A percentile compares a stretch with the other conserved stretches of the same genome.
phyloP scores from a whole-genome alignment of 2,113 vertebrate species.

The Typhlomys cinereus region DNA sequence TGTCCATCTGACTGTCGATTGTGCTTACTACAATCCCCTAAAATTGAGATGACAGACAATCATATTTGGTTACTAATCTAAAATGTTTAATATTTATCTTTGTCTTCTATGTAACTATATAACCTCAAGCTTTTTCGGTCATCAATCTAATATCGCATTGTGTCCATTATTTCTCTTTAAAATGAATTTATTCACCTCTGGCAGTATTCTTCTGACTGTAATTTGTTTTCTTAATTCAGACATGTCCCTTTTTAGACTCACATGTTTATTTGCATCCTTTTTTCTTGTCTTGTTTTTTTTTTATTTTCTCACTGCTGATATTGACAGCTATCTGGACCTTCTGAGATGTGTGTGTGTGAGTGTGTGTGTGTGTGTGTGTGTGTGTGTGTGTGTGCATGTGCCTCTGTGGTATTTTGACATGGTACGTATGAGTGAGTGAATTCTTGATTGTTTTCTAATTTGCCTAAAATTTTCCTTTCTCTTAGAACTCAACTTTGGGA shows the following conservation, averaged over 20 bases:
- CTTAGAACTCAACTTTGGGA: not conserved
- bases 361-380: too few relatives aligned
- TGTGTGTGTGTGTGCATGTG: too few relatives aligned
- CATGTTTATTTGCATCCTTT: conserved; percentile 16
- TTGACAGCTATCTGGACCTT: not conserved
- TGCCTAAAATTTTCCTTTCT: not conserved
- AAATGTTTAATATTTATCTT: not conserved
- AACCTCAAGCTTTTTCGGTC: conserved; percentile 29
- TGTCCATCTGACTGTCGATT: conserved; percentile 15
- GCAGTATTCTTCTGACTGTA: not conserved
- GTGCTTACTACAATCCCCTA: conserved; percentile 1
- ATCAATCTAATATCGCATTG: conserved; percentile 7
- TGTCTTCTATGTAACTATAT: not conserved
- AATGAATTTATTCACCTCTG: not conserved
- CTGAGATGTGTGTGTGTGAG: too few relatives aligned
- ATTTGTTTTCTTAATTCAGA: conserved; percentile 44
- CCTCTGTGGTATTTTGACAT: not conserved
- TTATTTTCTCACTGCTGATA: conserved; percentile 20
- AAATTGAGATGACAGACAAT: not conserved
- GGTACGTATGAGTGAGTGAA: not conserved
- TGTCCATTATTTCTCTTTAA: conserved; percentile 34
- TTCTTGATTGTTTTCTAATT: conserved; percentile 27
- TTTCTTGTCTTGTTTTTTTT: not conserved
- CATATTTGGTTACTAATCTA: conserved; percentile 33
- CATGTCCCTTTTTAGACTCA: not conserved